A percentile compares a stretch with the other conserved stretches of the same genome.
phyloP scores from a whole-genome alignment of 2,888 invertebrate species.

The Omphaloscelis lunosa region DNA sequence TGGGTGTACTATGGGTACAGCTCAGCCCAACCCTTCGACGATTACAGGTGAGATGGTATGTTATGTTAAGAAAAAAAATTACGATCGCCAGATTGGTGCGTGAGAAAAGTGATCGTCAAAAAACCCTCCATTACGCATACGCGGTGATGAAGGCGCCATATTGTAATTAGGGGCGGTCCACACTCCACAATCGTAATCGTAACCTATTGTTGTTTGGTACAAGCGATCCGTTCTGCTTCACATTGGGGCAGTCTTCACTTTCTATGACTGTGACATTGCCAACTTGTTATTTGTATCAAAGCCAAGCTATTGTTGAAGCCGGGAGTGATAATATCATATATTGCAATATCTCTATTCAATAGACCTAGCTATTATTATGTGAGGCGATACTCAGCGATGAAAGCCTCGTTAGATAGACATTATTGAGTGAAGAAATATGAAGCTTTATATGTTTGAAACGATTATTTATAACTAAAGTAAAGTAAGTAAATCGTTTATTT shows the following conservation, averaged over 20 bases:
- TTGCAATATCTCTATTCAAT: slow-evolving; percentile 39
- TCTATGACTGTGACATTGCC: slow-evolving; percentile 82
- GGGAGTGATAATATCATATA: slow-evolving; percentile 61
- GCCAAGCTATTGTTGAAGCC: slow-evolving; percentile 53
- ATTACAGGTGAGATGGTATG: too few relatives aligned
- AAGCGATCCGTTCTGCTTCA: slow-evolving; percentile 85
- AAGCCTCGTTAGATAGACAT: not conserved
- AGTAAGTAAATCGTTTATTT: too few relatives aligned
- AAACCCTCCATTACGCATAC: slow-evolving; percentile 29
- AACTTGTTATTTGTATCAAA: slow-evolving; percentile 66
- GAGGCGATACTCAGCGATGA: slow-evolving; percentile 8
- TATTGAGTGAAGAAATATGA: not conserved
- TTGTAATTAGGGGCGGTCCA: slow-evolving; percentile 65
- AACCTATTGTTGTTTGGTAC: slow-evolving; percentile 73
- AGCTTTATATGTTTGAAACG: not conserved
- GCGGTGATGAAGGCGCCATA: slow-evolving; percentile 29
- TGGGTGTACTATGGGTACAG: too few relatives aligned
- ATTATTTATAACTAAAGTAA: not conserved
- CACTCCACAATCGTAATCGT: slow-evolving; percentile 63
- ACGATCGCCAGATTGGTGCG: not conserved
- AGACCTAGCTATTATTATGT: slow-evolving; percentile 22
- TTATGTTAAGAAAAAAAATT: not conserved
- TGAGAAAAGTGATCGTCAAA: slow-evolving; percentile 37
- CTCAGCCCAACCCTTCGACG: too few relatives aligned
- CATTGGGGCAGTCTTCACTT: slow-evolving; percentile 86